Percentiles rank a stretch among this genome's conserved stretches.
Conservation (phyloP, 1,140 invertebrate species). For the Micrasema minimum region DNA sequence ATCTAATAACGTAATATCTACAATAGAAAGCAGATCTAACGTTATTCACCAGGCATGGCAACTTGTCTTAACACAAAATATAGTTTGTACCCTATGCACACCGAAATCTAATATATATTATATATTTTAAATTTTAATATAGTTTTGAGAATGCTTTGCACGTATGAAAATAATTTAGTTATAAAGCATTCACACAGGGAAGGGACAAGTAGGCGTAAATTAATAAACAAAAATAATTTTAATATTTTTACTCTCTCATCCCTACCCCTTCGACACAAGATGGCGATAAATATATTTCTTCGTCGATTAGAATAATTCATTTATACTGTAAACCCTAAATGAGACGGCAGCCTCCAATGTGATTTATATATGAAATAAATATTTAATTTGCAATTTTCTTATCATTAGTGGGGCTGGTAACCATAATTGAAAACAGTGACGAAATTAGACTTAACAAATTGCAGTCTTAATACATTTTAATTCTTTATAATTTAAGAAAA, state of each 20-base stretch:
- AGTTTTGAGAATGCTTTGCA: conserved; percentile 26
- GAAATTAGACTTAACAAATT: too few species aligned
- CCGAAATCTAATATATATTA: conserved; percentile 30
- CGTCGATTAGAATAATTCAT: conserved; percentile 32
- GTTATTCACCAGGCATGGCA: too few species aligned
- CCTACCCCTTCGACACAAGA: background rate
- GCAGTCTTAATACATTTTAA: too few species aligned
- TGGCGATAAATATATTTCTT: conserved; percentile 33
- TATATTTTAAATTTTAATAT: conserved; percentile 29
- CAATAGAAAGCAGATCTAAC: too few species aligned
- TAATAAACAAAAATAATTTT: conserved; percentile 27
- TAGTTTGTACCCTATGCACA: conserved; percentile 18
- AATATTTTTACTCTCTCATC: background rate
- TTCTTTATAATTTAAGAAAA: too few species aligned
- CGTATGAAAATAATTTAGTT: conserved; percentile 34
- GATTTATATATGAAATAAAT: conserved; percentile 31
- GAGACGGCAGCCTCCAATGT: conserved; percentile 18
- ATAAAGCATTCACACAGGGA: conserved; percentile 14
- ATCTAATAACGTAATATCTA: too few species aligned
- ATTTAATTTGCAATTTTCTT: background rate
- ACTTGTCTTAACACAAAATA: too few species aligned
- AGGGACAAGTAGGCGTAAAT: conserved; percentile 6
- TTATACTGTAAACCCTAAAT: conserved; percentile 11
- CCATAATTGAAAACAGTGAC: background rate
- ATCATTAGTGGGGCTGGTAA: background rate